Base-by-base conservation (phyloP, 1,140 invertebrate genomes). In the Argopecten irradians region DNA sequence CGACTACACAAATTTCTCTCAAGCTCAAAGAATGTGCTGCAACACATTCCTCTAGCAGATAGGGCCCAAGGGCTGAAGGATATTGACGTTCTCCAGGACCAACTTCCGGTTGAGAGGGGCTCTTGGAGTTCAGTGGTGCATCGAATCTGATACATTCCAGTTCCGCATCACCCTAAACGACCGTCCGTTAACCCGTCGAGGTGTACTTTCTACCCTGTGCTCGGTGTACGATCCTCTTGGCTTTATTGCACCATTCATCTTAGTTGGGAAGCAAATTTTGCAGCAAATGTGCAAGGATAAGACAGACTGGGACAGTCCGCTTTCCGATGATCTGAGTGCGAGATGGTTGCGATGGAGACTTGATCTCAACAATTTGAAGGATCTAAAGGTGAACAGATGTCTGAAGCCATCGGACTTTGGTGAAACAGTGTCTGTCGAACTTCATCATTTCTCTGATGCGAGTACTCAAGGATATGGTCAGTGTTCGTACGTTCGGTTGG, bases 381-480 rank as follows among this genome's bases (percentile, higher is more conserved):
- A 82, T 35, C 1, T 93, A 1, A 43, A 91, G 34, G 55, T 92
- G 33, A 19, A 5, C 19, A 89, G 90, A 41, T 93, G 91, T 87
- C 34, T 91, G 22, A 88, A 86, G 83, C 91, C 91, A 82, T 34
- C 71, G 19, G 36, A 88, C 7, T 92, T 91, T 89, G 91, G 87
- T 28, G 19, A 88, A 7, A 35, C 86, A 16, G 39, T 34, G 0
- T 34, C 28, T 7, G 9, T 33, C 0, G 84, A 92, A 82, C 35
- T 92, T n/a, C 91, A 92, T 90, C 89, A 91, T 82, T 92, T 92
- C 34, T 92, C 92, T 22, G 92, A 91, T 89, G 91, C 91, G 0
- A 91, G 90, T 87, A 86, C 83, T 9, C 85, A n/a, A 14, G 91
- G 92, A 14, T 93, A 91, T 84, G 90, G 89, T 5, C 90, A 90